Evolutionary conservation across 2,797 vertebrate species (phyloP).

Genomic region (Pseudomugil tenellus): DNA sequence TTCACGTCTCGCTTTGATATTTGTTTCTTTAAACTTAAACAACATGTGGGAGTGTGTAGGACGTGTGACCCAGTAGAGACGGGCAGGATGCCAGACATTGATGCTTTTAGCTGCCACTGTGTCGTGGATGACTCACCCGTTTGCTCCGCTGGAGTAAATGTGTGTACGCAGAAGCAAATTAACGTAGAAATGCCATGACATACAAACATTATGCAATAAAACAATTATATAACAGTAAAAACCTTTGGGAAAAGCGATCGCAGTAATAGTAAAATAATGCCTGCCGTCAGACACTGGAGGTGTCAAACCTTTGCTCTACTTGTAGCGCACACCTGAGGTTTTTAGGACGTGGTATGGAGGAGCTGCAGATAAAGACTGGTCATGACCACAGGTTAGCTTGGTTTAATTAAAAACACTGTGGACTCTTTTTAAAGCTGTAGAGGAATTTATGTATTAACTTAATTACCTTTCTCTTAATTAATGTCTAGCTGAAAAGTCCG

Average conservation of each 20-base stretch:
- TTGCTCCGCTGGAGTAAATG: slow-evolving; percentile 41
- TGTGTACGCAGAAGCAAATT: slow-evolving; percentile 28
- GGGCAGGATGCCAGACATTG: slow-evolving; percentile 65
- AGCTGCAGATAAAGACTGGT: too few relatives aligned
- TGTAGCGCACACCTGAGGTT: neutral
- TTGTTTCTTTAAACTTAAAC: slow-evolving; percentile 67
- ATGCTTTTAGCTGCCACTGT: slow-evolving; percentile 49
- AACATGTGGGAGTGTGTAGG: slow-evolving; percentile 70
- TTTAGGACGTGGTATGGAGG: too few relatives aligned
- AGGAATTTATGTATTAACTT: too few relatives aligned
- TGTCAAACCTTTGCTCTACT: too few relatives aligned
- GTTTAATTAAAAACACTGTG: too few relatives aligned
- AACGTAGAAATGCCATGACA: slow-evolving; percentile 40
- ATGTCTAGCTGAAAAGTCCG: too few relatives aligned
- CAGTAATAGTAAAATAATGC: slow-evolving; percentile 19
- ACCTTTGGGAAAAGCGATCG: slow-evolving; percentile 10
- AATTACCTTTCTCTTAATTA: too few relatives aligned
- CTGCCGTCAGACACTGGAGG: neutral
- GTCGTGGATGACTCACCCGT: slow-evolving; percentile 64
- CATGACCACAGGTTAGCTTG: too few relatives aligned
- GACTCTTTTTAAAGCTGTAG: too few relatives aligned
- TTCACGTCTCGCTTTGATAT: slow-evolving; percentile 57
- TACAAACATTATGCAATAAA: slow-evolving; percentile 47
- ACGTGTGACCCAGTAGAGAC: slow-evolving; percentile 66
- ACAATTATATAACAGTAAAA: slow-evolving; percentile 46